Evolutionary conservation across 2,888 invertebrate species (phyloP).

Genomic region (Dioctria rufipes): DNA sequence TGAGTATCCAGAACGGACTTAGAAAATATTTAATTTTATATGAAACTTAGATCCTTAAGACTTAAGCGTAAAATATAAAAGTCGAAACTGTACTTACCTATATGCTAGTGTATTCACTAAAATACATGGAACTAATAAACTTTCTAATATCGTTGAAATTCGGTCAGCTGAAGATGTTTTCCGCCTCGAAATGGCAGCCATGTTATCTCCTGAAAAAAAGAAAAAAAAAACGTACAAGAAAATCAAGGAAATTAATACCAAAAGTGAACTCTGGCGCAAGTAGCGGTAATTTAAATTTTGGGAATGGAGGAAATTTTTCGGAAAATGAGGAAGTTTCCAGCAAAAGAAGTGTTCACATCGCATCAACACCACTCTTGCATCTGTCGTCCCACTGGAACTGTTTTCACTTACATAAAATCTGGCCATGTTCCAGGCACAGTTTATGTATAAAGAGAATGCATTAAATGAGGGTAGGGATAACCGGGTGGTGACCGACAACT

Average conservation of each 20-base stretch:
- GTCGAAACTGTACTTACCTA: slow-evolving; percentile 65
- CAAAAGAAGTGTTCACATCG: slow-evolving; percentile 12
- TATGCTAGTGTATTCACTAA: slow-evolving; percentile 69
- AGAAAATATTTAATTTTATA: too few relatives aligned
- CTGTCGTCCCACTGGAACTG: not conserved
- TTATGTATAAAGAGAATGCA: not conserved
- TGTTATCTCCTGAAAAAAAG: slow-evolving; percentile 85
- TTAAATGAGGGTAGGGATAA: slow-evolving; percentile 4
- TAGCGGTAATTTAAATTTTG: slow-evolving; percentile 24
- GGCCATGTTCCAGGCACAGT: slow-evolving; percentile 29
- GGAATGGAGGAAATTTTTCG: slow-evolving; percentile 19
- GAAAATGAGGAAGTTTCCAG: slow-evolving; percentile 14
- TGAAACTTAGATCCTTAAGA: too few relatives aligned
- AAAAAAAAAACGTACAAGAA: slow-evolving; percentile 35
- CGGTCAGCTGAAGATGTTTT: slow-evolving; percentile 75
- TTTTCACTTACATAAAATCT: slow-evolving; percentile 25
- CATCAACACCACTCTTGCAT: slow-evolving; percentile 18
- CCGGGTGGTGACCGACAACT: not conserved
- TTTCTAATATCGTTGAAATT: slow-evolving; percentile 70
- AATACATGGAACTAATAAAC: slow-evolving; percentile 70
- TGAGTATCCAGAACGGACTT: too few relatives aligned
- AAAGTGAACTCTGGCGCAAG: slow-evolving; percentile 38
- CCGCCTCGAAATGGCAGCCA: slow-evolving; percentile 89
- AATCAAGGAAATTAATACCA: slow-evolving; percentile 59
- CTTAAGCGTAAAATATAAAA: too few relatives aligned